Percentiles rank a stretch among this genome's conserved stretches.
Evolutionary conservation across 2,888 invertebrate genomes (phyloP).

Genomic region (Tinea pellionella): DNA sequence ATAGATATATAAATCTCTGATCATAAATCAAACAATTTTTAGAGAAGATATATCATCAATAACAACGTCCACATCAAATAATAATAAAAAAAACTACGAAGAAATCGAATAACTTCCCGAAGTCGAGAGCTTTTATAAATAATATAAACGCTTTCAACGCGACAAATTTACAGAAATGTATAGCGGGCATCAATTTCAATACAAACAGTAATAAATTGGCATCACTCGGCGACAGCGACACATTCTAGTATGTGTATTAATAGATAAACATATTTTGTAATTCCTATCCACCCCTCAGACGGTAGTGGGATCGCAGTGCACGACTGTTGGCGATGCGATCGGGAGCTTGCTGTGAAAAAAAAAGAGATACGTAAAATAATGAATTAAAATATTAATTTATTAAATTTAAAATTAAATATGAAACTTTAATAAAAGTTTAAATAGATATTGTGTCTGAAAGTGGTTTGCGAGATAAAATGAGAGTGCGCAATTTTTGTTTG

Average conservation of each 20-base stretch:
- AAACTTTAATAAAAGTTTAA: too few species aligned
- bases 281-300: constrained; percentile 44
- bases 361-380: neutral
- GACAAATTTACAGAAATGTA: constrained; percentile 63
- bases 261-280: constrained; percentile 4
- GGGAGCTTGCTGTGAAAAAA: neutral
- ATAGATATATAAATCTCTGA: too few species aligned
- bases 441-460: neutral
- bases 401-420: too few species aligned
- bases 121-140: neutral
- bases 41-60: neutral
- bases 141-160: constrained; percentile 45
- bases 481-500: neutral
- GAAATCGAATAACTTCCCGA: neutral
- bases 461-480: neutral
- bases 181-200: constrained; percentile 65
- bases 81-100: neutral
- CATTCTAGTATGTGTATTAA: constrained; percentile 2
- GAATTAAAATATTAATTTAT: too few species aligned
- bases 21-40: neutral
- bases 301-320: constrained; percentile 31
- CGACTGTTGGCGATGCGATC: neutral
- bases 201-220: constrained; percentile 67
- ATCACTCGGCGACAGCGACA: constrained; percentile 10
- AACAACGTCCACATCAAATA: neutral